Evolutionary conservation across 2,888 invertebrate genomes (phyloP), one percentile per base, ranked within the genome.

Genomic region (Tinea semifulvella): DNA sequence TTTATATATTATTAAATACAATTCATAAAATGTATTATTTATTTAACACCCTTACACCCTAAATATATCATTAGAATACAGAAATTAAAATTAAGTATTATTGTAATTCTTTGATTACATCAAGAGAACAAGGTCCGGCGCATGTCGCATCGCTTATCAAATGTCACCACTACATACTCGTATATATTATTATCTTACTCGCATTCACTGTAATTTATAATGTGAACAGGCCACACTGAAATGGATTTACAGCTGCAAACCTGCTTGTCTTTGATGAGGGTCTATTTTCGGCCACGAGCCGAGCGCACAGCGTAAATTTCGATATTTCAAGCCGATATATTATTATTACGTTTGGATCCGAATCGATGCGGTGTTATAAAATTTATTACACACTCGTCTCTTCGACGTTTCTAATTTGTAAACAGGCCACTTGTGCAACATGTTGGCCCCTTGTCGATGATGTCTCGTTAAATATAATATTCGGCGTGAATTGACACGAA

Each of bases 221-320:
- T 68, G 67, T 75, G 70, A 74, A 76, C 75, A 72, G 71, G 72
- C 73, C 67, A 75, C 72, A 72, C 66, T 76, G 77, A 80, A 77
- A 75, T 75, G 76, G 79, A 79, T 80, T 80, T 80, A 80, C 80
- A 77, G 79, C 80, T 75, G 75, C 76, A 73, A 76, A 73, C 74
- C 74, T 79, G 74, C 67, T 74, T 72, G 77, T 79, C 80, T 80
- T 80, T 80, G 80, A 80, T 79, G 80, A 80, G 73, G 70, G 72
- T 72, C 71, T 80, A 80, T 80, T 79, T 80, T 65, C 61, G 70
- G 77, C 75, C 61, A 60, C 68, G 67, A 63, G 68, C 68, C 68
- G 72, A 67, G 72, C 75, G 73, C 71, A 73, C 68, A 65, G 69
- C 68, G 72, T 40, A 66, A 73, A 76, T 77, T 72, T 74, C 79